Evolutionary conservation across 2,113 vertebrate species (phyloP), one percentile per base, ranked within the genome.

Genomic region (Apeltes quadracus): DNA sequence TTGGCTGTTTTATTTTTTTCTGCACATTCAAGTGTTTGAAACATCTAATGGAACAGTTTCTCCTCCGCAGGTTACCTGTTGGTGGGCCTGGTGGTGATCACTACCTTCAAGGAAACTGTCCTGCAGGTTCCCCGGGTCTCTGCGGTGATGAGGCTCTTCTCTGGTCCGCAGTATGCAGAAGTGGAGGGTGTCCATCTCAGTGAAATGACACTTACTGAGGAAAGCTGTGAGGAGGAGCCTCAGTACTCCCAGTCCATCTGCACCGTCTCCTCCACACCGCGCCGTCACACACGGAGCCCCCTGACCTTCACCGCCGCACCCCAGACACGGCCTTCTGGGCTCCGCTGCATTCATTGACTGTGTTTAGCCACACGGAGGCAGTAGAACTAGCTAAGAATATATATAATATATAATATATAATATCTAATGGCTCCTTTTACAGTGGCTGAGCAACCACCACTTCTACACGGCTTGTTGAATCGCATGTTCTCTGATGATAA

Each of bases 11-110:
- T 29, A 29, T 29, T 29, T 39, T 39, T 23, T 53, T 15, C 5
- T 27, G 51, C 51, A 53, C 23, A 14, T 27, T 53, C 23, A 34
- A 34, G 32, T 34, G 32, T 34, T 34, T 34, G 32, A 4, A 34
- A 20, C 25, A 62, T 9, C n/a, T 2, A n/a, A n/a, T n/a, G 11
- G 0, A 53, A 53, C 22, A 2, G 22, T 25, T 38, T 14, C 38
- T 18, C 9, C 20, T 75, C 39, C 57, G 3, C 84, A 93, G 91
- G 85, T 72, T 92, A 92, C 64, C 76, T 93, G 48, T n/a, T 92
- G 32, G 34, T 87, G 16, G 92, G 92, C 8, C 81, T 92, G 61
- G 64, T 92, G 51, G 69, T 79, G 20, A 65, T 93, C 36, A 54
- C 92, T n/a, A 77, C 89, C 0, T 67, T 93, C 3, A 73, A 83